A percentile compares a stretch with the other conserved stretches of the same genome.
Conservation (phyloP, 2,888 invertebrate genomes). For the Heterodera filipjevi region DNA sequence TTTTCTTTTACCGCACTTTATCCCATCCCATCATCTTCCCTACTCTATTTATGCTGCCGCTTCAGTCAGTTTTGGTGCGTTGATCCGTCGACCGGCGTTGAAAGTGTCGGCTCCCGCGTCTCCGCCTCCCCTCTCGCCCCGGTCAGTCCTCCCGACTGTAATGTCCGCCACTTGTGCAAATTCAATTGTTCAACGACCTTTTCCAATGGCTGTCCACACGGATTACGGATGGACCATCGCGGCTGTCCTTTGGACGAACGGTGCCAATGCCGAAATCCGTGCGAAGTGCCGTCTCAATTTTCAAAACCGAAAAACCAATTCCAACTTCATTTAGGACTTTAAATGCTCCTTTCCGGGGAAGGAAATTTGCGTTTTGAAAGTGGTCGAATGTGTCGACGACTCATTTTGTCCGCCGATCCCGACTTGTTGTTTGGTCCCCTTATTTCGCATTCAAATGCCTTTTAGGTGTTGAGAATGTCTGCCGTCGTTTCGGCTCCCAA, state of each 20-base stretch:
- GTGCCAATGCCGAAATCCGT: slow-evolving; percentile 49
- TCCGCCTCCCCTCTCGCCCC: slow-evolving; percentile 5
- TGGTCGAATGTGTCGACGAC: slow-evolving; percentile 39
- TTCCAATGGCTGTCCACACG: slow-evolving; percentile 42
- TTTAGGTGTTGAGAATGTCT: slow-evolving; percentile 25
- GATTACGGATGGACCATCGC: slow-evolving; percentile 42
- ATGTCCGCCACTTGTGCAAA: slow-evolving; percentile 3
- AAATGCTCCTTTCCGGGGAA: slow-evolving; percentile 36
- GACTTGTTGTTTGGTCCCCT: slow-evolving; percentile 33
- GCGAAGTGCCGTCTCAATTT: slow-evolving; percentile 42
- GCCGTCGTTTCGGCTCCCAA: background rate
- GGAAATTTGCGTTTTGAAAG: slow-evolving; percentile 45
- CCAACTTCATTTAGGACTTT: slow-evolving; percentile 34
- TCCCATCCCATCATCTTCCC: no score
- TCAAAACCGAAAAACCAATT: background rate
- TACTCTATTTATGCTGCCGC: background rate
- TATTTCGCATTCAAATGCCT: background rate
- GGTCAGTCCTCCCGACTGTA: slow-evolving; percentile 21
- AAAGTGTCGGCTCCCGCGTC: slow-evolving; percentile 35
- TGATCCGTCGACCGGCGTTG: slow-evolving; percentile 42
- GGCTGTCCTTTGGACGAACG: slow-evolving; percentile 52
- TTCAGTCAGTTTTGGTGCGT: slow-evolving; percentile 51
- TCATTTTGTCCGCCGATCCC: slow-evolving; percentile 45
- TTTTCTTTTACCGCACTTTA: no score
- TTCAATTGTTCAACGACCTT: background rate